Evolutionary conservation across 2,113 vertebrate species (phyloP).

Genomic region (Muscicapa adusta): DNA sequence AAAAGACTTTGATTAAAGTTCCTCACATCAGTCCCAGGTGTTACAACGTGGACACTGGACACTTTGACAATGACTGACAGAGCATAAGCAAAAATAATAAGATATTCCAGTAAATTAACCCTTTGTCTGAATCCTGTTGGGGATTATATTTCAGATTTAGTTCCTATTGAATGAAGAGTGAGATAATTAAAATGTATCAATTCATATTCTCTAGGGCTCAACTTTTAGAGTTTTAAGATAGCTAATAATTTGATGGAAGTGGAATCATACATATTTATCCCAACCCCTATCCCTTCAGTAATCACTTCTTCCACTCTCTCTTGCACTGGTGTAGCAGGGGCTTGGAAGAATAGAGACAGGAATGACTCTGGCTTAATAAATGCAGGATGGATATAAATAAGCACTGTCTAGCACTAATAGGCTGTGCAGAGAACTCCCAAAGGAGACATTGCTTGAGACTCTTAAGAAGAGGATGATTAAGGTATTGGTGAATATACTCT

Average conservation of each 20-base stretch:
- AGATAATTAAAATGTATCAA: background rate
- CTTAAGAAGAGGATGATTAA: constrained; percentile 41
- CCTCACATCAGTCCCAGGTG: background rate
- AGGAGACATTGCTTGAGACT: constrained; percentile 28
- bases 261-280: background rate
- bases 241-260: background rate
- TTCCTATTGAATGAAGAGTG: background rate
- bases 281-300: background rate
- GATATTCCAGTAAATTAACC: background rate
- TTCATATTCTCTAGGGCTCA: background rate
- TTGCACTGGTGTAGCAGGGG: background rate
- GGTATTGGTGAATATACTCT: constrained; percentile 11
- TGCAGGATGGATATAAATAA: constrained; percentile 17
- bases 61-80: background rate
- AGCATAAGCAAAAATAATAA: background rate
- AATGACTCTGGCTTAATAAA: background rate
- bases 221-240: background rate
- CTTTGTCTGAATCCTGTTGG: background rate
- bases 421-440: constrained; percentile 35
- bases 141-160: background rate
- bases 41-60: background rate
- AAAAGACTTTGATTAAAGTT: background rate
- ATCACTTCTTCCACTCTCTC: background rate
- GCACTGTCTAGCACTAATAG: background rate
- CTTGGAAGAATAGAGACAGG: background rate